Conservation (phyloP, 2,113 vertebrate species). For the Brachyhypopomus gauderio region DNA sequence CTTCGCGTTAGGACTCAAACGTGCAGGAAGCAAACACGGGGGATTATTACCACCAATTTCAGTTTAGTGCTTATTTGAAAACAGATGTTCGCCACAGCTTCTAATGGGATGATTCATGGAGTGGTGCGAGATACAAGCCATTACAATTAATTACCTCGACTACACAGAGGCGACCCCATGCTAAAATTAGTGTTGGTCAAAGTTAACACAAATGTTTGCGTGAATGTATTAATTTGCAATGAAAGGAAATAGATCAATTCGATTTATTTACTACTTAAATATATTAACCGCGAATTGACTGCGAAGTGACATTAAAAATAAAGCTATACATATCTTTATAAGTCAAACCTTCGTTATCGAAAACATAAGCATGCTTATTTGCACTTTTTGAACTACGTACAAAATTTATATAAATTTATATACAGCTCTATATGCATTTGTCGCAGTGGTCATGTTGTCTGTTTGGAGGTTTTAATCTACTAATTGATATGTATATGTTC, state of each 20-base stretch:
- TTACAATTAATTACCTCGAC: slow-evolving; percentile 24
- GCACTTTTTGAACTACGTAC: too few relatives aligned
- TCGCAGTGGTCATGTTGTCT: too few relatives aligned
- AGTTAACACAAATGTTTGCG: neutral
- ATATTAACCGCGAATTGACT: neutral
- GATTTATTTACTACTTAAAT: neutral
- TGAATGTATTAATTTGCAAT: neutral
- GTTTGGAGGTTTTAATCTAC: neutral
- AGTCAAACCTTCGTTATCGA: too few relatives aligned
- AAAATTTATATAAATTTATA: neutral
- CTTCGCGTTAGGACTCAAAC: slow-evolving; percentile 38
- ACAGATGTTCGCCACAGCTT: slow-evolving; percentile 44
- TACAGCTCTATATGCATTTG: neutral
- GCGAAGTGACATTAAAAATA: too few relatives aligned
- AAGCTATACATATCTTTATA: too few relatives aligned
- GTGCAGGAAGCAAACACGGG: slow-evolving; percentile 52
- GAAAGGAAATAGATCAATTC: neutral
- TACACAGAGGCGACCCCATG: neutral
- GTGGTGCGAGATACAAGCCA: slow-evolving; percentile 10
- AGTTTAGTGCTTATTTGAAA: slow-evolving; percentile 48
- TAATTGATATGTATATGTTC: slow-evolving; percentile 3
- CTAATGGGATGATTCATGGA: slow-evolving; percentile 42
- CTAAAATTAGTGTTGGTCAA: neutral
- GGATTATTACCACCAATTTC: slow-evolving; percentile 40
- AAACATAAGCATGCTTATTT: too few relatives aligned